Conservation (phyloP, 2,797 vertebrate genomes). For the Fundulus diaphanus region DNA sequence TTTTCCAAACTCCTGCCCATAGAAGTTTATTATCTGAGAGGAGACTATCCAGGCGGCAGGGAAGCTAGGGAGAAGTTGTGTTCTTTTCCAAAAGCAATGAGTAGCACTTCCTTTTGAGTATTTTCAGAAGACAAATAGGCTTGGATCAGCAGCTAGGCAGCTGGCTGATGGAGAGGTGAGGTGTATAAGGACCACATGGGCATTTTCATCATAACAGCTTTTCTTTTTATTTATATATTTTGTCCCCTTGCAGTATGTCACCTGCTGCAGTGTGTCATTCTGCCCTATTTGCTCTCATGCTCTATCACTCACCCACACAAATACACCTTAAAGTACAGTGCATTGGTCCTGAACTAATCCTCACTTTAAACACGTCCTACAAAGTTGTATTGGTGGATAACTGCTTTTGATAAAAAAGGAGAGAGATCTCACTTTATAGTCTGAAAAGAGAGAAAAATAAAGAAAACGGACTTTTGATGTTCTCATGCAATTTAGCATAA, state of each 20-base stretch:
- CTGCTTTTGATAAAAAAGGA: slow-evolving; percentile 21
- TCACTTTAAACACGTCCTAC: slow-evolving; percentile 43
- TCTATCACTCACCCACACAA: slow-evolving; percentile 56
- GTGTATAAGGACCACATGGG: slow-evolving; percentile 56
- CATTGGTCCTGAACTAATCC: slow-evolving; percentile 60
- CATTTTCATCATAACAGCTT: slow-evolving; percentile 64
- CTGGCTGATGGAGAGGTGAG: slow-evolving; percentile 71
- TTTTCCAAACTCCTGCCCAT: slow-evolving; percentile 35
- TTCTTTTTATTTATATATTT: slow-evolving; percentile 30
- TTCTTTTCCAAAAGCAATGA: slow-evolving; percentile 54
- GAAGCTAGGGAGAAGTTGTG: slow-evolving; percentile 38
- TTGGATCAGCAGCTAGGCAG: slow-evolving; percentile 68
- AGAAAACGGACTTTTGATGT: slow-evolving; percentile 1
- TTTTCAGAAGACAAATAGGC: slow-evolving; percentile 68
- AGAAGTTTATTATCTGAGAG: slow-evolving; percentile 67
- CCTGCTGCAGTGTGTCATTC: slow-evolving; percentile 64
- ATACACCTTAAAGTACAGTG: slow-evolving; percentile 36
- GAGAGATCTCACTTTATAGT: slow-evolving; percentile 54
- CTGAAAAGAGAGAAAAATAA: slow-evolving; percentile 32
- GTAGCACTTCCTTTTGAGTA: slow-evolving; percentile 62
- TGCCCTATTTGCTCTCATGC: slow-evolving; percentile 43
- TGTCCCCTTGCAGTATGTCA: slow-evolving; percentile 47
- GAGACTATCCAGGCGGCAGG: slow-evolving; percentile 35
- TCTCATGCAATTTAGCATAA: slow-evolving; percentile 5
- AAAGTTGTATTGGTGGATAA: slow-evolving; percentile 61